Percentiles rank a stretch among this genome's conserved stretches.
Conservation (phyloP, 1,140 invertebrate genomes). For the Colletes gigas region DNA sequence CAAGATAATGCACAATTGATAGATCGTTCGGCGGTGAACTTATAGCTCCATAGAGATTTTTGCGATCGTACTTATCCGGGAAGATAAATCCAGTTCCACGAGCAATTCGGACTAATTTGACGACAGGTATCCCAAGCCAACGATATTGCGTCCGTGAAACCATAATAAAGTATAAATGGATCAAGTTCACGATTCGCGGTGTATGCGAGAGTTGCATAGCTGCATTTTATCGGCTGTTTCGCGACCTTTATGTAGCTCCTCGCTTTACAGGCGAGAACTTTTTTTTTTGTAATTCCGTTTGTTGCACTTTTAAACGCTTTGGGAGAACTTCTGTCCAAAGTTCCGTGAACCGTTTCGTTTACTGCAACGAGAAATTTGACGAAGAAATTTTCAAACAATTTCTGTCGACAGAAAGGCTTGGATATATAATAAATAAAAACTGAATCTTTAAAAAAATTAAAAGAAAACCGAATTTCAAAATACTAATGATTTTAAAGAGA, state of each 20-base stretch:
- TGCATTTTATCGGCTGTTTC: constrained; percentile 72
- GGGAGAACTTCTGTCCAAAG: not conserved
- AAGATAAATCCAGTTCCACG: constrained; percentile 74
- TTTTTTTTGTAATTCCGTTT: constrained; percentile 18
- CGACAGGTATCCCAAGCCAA: constrained; percentile 72
- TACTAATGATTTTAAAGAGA: too few species aligned
- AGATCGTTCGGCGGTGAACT: not conserved
- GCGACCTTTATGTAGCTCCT: constrained; percentile 59
- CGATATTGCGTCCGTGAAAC: constrained; percentile 79
- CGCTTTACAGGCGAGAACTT: constrained; percentile 14
- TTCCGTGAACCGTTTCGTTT: not conserved
- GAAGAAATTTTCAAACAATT: too few species aligned
- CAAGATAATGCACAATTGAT: not conserved
- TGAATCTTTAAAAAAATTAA: too few species aligned
- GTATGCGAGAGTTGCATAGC: constrained; percentile 64
- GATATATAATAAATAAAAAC: too few species aligned
- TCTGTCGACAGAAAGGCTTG: too few species aligned
- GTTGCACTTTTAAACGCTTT: not conserved
- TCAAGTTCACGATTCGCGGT: constrained; percentile 76
- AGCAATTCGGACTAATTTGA: constrained; percentile 79
- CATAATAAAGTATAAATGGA: constrained; percentile 82
- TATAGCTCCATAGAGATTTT: constrained; percentile 19
- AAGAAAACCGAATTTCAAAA: too few species aligned
- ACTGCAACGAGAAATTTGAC: not conserved
- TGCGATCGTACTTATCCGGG: constrained; percentile 41